Conservation (phyloP, 2,113 vertebrate species). For the Chamaea fasciata region DNA sequence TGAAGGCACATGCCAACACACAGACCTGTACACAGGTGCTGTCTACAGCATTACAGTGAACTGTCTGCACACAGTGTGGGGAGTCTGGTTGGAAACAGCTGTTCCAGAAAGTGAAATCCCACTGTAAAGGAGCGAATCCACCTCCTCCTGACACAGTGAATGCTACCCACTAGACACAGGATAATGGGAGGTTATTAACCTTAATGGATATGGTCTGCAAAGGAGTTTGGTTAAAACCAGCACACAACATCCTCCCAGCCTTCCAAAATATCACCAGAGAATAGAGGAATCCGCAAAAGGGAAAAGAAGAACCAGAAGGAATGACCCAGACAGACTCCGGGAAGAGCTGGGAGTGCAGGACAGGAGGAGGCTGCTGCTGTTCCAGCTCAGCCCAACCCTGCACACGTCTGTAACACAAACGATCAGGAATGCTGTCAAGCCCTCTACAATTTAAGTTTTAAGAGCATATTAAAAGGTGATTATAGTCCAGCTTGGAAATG, state of each 20-base stretch:
- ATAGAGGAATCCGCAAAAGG: not conserved
- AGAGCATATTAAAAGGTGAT: not conserved
- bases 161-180: not conserved
- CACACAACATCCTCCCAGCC: not conserved
- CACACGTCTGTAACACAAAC: not conserved
- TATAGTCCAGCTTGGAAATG: not conserved
- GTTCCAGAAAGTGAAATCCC: not conserved
- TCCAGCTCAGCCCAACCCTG: not conserved
- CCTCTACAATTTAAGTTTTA: not conserved
- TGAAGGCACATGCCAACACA: accelerated
- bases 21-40: not conserved
- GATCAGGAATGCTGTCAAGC: not conserved
- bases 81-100: not conserved
- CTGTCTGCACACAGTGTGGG: not conserved
- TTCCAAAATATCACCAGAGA: not conserved
- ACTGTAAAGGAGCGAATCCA: not conserved
- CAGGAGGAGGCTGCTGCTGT: not conserved
- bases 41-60: not conserved
- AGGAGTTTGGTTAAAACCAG: not conserved
- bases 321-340: not conserved
- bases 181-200: not conserved
- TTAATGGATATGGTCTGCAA: not conserved
- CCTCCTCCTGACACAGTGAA: not conserved
- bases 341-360: not conserved
- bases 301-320: not conserved